Conservation (phyloP, 2,888 invertebrate genomes). For the Andrena minutula region DNA sequence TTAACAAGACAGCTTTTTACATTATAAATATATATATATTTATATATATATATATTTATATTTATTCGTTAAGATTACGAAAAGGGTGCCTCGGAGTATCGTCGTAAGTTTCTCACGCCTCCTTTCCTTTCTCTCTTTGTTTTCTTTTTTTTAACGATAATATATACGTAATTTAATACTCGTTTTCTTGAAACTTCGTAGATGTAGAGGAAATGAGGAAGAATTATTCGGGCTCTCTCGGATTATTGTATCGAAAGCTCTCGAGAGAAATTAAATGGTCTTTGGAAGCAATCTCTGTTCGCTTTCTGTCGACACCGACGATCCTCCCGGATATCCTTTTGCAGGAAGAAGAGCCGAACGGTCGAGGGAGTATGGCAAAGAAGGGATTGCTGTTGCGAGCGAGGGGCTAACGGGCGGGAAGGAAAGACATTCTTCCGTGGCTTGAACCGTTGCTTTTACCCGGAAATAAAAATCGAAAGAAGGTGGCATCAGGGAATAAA, state of each 20-base stretch:
- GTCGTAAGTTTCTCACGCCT: constrained; percentile 20
- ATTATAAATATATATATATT: constrained; percentile 13
- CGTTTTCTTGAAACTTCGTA: constrained; percentile 5
- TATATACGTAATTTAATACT: neutral
- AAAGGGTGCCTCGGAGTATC: constrained; percentile 51
- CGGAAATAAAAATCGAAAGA: too few species aligned
- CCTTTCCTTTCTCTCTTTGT: neutral
- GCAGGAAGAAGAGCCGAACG: constrained; percentile 17
- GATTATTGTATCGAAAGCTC: constrained; percentile 8
- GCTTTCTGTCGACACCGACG: constrained; percentile 38
- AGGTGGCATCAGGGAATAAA: too few species aligned
- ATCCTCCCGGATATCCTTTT: constrained; percentile 42
- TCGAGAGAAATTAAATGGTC: constrained; percentile 6
- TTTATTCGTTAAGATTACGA: constrained; percentile 38
- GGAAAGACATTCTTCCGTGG: constrained; percentile 27
- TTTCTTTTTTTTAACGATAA: neutral
- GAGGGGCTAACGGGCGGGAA: constrained; percentile 6
- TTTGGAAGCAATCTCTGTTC: constrained; percentile 4
- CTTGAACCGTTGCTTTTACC: constrained; percentile 31
- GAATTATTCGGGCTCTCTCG: neutral
- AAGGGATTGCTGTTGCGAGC: constrained; percentile 31
- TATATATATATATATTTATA: constrained; percentile 19
- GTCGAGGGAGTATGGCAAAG: neutral
- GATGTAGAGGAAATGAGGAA: neutral
- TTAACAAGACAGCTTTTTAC: constrained; percentile 39